These are phyloP conservation scores for Notodonta ziczac DNA, from an alignment of 2,888 invertebrate species.

Conservation along the genomic window DNA sequence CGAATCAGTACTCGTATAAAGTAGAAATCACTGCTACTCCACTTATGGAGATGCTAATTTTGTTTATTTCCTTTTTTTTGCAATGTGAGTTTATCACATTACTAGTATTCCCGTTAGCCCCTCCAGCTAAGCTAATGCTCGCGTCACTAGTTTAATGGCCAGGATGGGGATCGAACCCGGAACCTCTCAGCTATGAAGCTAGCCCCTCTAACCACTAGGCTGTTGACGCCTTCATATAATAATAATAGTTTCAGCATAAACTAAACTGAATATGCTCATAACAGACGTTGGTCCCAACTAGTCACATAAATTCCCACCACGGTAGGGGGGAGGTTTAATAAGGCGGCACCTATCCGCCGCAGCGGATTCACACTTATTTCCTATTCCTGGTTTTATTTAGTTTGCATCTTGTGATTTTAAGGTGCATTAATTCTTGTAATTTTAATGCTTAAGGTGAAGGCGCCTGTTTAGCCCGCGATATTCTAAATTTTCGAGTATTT, in stretches of 20 bases:
- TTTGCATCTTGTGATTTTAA: conserved; percentile 2
- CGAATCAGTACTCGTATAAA: too few relatives aligned
- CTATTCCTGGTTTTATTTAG: conserved; percentile 43
- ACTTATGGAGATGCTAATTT: neutral
- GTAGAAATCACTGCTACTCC: too few relatives aligned
- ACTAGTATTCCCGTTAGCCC: too few relatives aligned
- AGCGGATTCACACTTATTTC: conserved; percentile 69
- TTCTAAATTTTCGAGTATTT: too few relatives aligned
- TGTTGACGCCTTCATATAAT: neutral
- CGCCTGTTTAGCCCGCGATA: too few relatives aligned
- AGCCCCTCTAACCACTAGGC: too few relatives aligned
- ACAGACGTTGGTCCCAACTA: conserved; percentile 30
- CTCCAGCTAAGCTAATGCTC: too few relatives aligned
- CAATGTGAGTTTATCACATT: neutral
- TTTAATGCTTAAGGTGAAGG: too few relatives aligned
- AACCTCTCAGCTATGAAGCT: too few relatives aligned
- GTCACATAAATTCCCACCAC: conserved; percentile 59
- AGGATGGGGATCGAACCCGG: too few relatives aligned
- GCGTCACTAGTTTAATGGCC: too few relatives aligned
- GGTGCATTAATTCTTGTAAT: neutral
- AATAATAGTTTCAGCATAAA: conserved; percentile 10
- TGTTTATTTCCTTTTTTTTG: neutral
- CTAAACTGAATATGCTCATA: conserved; percentile 30
- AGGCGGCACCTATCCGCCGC: conserved; percentile 71
- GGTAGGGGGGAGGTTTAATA: conserved; percentile 63